Evolutionary conservation across 2,797 vertebrate species (phyloP).

Genomic region (Paguma larvata): DNA sequence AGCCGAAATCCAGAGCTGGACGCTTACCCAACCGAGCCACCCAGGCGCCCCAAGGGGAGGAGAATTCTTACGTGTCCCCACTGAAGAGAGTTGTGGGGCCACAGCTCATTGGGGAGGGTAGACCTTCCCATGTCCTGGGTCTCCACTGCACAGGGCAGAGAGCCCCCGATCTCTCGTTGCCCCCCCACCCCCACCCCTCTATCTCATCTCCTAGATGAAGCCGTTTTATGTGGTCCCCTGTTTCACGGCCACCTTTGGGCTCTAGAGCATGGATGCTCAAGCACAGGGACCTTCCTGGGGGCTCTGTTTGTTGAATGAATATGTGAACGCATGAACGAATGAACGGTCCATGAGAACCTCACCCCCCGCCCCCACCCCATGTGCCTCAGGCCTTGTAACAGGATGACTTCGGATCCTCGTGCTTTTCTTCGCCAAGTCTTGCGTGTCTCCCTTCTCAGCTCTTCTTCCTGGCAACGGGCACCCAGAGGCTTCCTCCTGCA

Average conservation of each 20-base stretch:
- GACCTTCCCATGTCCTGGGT: neutral
- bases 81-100: neutral
- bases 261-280: accelerated
- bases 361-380: accelerated
- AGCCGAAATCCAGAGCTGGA: too few relatives aligned
- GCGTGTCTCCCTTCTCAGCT: neutral
- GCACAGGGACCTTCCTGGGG: neutral
- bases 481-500: neutral
- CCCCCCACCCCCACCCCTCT: too few relatives aligned
- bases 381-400: neutral
- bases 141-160: neutral
- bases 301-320: neutral
- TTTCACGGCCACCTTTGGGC: neutral
- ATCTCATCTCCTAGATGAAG: neutral
- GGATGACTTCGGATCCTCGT: neutral
- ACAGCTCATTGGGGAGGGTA: neutral
- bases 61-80: too few relatives aligned
- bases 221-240: neutral
- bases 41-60: neutral
- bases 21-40: too few relatives aligned
- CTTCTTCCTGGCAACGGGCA: neutral
- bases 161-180: neutral
- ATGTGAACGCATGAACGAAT: neutral
- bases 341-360: neutral
- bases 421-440: neutral